Base-by-base conservation (phyloP, 2,113 vertebrate species). In the Ifrita kowaldi region DNA sequence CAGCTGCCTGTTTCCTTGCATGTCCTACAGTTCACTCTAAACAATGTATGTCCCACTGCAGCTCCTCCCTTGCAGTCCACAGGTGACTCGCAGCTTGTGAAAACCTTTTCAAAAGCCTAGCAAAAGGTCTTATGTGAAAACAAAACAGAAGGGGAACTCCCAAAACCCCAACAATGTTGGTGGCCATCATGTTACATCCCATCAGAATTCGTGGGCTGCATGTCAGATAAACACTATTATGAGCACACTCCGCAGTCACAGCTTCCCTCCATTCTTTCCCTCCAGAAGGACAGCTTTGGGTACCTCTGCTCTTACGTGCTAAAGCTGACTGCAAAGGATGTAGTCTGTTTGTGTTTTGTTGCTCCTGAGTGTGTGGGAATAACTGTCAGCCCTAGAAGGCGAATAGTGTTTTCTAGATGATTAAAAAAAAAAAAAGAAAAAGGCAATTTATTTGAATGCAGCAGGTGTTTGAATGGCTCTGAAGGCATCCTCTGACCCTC, bases 381-480 rank as follows among this genome's bases (percentile, higher is more conserved):
- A 87, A 44, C 49, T 65, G 46, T 30, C 47, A 87, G 67, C 37
- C 55, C 78, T 84, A 74, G 42, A 73, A 73, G 53, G 55, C 17
- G 82, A 87, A 53, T 21, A 63, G 10, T 63, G 39, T 93, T 77
- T 76, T 71, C 65, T 91, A 81, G 84, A 91, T 46, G 19, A 75
- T 63, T 56, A 41, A 59, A 89, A 73, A 41, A 64, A 35, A 52
- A 83, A 55, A 80, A 82, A 57, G 11, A 41, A 88, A 87, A 77
- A 50, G 21, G 11, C 28, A 79, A 93, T 87, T 90, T 89, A 67
- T 89, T 94, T 96, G 41, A 94, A 91, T 85, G 69, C 37, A 95
- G n/a, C 35, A 74, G 39, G 19, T 53, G 11, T 74, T 75, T 80
- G 55, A 50, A 65, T 6, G 12, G 27, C 62, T 65, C 50, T 67